Base-by-base conservation (phyloP, 2,888 invertebrate genomes). In the Phortica okadai region DNA sequence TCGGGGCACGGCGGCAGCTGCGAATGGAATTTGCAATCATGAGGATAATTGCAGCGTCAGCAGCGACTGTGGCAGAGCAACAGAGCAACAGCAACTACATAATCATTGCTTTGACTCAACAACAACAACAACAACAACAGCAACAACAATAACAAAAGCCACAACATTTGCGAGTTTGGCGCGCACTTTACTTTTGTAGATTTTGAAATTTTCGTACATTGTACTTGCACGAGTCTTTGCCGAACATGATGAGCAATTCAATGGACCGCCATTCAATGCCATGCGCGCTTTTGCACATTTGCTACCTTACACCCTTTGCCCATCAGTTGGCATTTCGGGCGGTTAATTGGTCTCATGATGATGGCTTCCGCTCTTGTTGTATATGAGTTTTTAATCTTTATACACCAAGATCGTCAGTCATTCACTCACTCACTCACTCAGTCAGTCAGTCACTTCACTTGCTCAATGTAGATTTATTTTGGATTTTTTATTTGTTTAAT, bases 1-100 rank as follows among this genome's bases (percentile, higher is more conserved):
- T 16, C 14, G 54, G 11, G 56, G 14, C 21, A 72, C 33, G 25
- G 73, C 74, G 78, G 83, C 83, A 84, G 82, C 85, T 85, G 85
- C 84, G 77, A 83, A 83, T 83, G 84, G 84, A 86, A 88, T 88
- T 87, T 79, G 81, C 82, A 86, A 82, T 84, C 84, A 85, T 82
- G 82, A 82, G 83, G 82, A 88, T 88, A 88, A 88, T 88, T 88
- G 86, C 85, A 84, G 81, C 74, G 77, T 76, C 78, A 78, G 76
- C 82, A 80, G 70, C 59, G 14, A 14, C 50, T 8, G 50, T 6
- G 50, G 50, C 50, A 50, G 14, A 50, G 50, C 64, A 64, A 45
- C 33, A 8, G 44, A 67, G 44, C 44, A 44, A 67, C 59, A 14
- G 54, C n/a, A 33, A 33, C 33, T 33, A 33, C 33, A 33, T 33